A percentile compares a stretch with the other conserved stretches of the same genome.
phyloP scores from a whole-genome alignment of 2,888 invertebrate genomes.

The Sarcophaga caerulescens region DNA sequence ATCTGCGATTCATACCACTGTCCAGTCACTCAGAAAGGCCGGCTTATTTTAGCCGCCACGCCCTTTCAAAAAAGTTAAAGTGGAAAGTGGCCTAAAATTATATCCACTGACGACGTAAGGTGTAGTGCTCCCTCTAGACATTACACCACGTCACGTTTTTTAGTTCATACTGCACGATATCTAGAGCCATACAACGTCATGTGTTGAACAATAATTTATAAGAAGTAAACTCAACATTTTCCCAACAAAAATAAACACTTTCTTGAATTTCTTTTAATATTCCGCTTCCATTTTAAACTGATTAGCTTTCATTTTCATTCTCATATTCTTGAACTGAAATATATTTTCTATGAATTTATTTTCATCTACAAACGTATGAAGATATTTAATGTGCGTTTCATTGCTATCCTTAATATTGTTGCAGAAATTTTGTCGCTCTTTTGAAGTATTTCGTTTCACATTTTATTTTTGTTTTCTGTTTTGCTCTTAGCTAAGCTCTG shows the following conservation, averaged over 20 bases:
- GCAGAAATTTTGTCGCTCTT: not conserved
- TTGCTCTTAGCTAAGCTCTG: not conserved
- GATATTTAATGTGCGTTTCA: no score
- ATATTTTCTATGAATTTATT: slow-evolving; percentile 32
- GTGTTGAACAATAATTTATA: slow-evolving; percentile 4
- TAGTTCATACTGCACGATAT: not conserved
- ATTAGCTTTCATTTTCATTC: slow-evolving; percentile 44
- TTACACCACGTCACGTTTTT: no score
- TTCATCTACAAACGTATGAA: slow-evolving; percentile 18
- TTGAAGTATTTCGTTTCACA: slow-evolving; percentile 20
- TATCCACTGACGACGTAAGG: no score
- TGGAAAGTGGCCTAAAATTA: no score
- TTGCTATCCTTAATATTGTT: slow-evolving; percentile 4
- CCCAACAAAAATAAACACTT: slow-evolving; percentile 6
- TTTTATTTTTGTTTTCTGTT: not conserved
- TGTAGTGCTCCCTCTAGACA: no score
- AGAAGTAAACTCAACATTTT: slow-evolving; percentile 36
- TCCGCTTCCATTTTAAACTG: slow-evolving; percentile 54
- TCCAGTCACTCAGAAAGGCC: no score
- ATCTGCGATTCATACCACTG: no score
- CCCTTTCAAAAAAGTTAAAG: no score
- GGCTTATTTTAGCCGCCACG: no score
- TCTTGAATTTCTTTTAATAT: slow-evolving; percentile 44
- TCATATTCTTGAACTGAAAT: slow-evolving; percentile 33
- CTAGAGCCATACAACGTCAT: not conserved